Evolutionary conservation across 2,888 invertebrate species (phyloP), one percentile per base, ranked within the genome.

Genomic region (Aelia acuminata): DNA sequence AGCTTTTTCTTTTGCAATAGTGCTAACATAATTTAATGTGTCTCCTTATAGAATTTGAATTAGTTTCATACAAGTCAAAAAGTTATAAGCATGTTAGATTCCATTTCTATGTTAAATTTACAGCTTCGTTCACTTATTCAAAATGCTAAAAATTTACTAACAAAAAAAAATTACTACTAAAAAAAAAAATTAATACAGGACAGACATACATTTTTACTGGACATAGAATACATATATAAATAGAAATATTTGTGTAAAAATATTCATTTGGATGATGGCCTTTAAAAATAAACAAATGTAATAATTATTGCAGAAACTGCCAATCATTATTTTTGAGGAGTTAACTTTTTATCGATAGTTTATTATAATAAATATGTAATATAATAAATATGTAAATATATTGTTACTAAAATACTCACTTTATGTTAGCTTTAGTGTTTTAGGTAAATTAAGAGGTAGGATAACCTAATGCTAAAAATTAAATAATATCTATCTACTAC

Each of bases 21-120:
- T 80, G 26, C 80, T 80, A 43, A 80, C 80, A 80, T 80, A n/a
- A 39, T 43, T 80, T 43, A 43, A 80, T 80, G 80, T 80, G 1
- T 43, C 43, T 22, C 63, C 63, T 63, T 63, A 5, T 63, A 63
- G 63, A 31, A 63, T 63, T 63, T 63, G 15, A 15, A 63, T 63
- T 63, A 63, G 63, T 63, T 63, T 31, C 31, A 63, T 18, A 26
- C 3, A 84, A 47, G 13, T 47, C 43, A 84, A 22, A 39, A 80
- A 80, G 84, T 84, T 84, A 84, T 47, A 43, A 47, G 43, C 43
- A 48, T 84, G 84, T 47, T 84, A 43, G n/a, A 48, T 84, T 43
- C 47, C 39, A 84, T 48, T 84, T 84, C 0, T 43, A 47, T 47
- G 47, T 84, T 47, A 84, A n/a, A n/a, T 84, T 20, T 43, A 48